These are phyloP conservation scores for Mastomys natalensis DNA, from an alignment of 2,113 vertebrate genomes.

Conservation along the genomic window DNA sequence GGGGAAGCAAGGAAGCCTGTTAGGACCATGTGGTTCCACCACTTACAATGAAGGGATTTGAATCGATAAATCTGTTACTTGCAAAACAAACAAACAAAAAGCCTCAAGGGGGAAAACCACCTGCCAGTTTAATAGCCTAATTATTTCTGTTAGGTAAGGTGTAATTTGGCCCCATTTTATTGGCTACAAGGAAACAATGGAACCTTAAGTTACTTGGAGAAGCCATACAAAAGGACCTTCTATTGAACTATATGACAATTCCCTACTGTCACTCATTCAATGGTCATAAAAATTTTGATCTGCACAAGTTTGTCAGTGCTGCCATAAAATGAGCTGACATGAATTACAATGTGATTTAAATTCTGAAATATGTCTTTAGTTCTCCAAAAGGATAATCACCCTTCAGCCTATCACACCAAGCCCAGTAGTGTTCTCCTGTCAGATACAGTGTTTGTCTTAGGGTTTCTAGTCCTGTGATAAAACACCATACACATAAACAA, in stretches of 20 bases:
- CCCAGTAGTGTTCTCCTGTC: background rate
- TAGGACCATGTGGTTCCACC: background rate
- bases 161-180: constrained; percentile 51
- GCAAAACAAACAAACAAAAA: background rate
- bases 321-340: background rate
- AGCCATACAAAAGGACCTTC: constrained; percentile 45
- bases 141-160: constrained; percentile 5
- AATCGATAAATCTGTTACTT: constrained; percentile 18
- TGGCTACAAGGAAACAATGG: constrained; percentile 49
- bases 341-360: background rate
- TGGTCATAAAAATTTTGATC: constrained; percentile 41
- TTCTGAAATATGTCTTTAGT: background rate
- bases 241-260: constrained; percentile 34
- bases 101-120: background rate
- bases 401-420: background rate
- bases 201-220: constrained; percentile 35
- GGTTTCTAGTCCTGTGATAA: background rate
- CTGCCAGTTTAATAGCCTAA: constrained; percentile 31
- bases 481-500: background rate
- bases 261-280: constrained; percentile 47
- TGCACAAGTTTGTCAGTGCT: constrained; percentile 7
- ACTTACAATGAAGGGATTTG: background rate
- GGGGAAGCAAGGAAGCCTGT: background rate
- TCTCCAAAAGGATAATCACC: background rate
- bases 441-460: too few relatives aligned